Conservation (phyloP, 2,888 invertebrate species). For the Spilarctia lutea region DNA sequence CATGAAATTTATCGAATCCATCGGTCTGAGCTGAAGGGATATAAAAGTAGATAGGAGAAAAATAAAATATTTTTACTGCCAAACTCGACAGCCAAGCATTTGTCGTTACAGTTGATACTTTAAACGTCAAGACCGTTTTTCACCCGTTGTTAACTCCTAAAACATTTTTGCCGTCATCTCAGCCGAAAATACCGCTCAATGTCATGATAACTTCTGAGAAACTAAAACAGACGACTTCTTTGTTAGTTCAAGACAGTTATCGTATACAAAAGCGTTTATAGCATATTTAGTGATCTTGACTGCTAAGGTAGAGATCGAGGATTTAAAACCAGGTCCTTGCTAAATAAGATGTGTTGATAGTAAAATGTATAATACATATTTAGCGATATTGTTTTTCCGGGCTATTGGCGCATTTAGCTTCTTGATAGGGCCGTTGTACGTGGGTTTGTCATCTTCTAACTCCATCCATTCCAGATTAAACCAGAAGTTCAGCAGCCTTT, state of each 20-base stretch:
- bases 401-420: too few species aligned
- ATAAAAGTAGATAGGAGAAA: neutral
- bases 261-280: neutral
- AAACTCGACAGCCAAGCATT: neutral
- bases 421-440: too few species aligned
- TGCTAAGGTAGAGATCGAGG: neutral
- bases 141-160: neutral
- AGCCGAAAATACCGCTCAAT: neutral
- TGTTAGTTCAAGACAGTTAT: neutral
- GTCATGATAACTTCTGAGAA: neutral
- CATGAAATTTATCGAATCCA: conserved; percentile 1
- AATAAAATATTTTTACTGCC: conserved; percentile 1
- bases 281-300: too few species aligned
- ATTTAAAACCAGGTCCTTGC: neutral
- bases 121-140: neutral
- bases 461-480: too few species aligned
- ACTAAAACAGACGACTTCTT: neutral
- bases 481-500: too few species aligned
- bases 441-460: too few species aligned
- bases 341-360: too few species aligned
- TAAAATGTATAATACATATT: too few species aligned
- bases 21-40: neutral
- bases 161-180: neutral
- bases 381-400: too few species aligned
- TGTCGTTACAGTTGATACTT: neutral